Evolutionary conservation across 2,113 vertebrate species (phyloP), one percentile per base, ranked within the genome.

Genomic region (Eleginops maclovinus): DNA sequence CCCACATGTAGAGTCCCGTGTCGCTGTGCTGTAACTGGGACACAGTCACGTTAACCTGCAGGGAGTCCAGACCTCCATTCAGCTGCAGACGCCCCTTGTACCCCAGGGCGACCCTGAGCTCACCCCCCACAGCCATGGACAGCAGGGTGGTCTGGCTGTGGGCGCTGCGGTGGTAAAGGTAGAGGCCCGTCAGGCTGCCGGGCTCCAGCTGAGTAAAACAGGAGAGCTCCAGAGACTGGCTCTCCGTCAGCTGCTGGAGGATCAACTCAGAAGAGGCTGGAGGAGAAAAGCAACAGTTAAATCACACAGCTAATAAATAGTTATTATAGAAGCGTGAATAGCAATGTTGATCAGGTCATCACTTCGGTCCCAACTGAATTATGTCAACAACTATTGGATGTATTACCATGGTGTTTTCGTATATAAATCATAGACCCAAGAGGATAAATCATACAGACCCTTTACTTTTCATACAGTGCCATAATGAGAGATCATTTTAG

Each of bases 1-100:
- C 86, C 66, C 88, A 93, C 61, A 77, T 14, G 62, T 94, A 94
- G 9, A 93, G 43, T 1, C 94, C 93, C 0, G 91, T 83, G 81
- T 94, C 92, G 0, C 46, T 54, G 31, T 0, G 46, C 69, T 73
- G 46, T 12, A 93, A 61, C 16, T 36, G 31, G 13, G 67, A 67
- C 16, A 94, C 9, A 36, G 75, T 93, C 24, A 91, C 77, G 1
- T 89, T 93, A 70, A 94, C 61, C 49, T 43, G 69, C 11, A 2
- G 26, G 8, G 86, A 79, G 46, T 60, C 36, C 21, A 80, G 53
- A 3, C 59, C 62, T 17, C 85, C 80, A 2, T 2, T 0, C 13
- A 91, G 67, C 63, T 53, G 54, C 62, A 94, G 79, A 8, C 92
- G 92, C 0, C 72, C 61, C 19, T 69, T 19, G 70, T 47, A 70